phyloP scores from a whole-genome alignment of 2,113 vertebrate genomes.

The Suricata suricatta region DNA sequence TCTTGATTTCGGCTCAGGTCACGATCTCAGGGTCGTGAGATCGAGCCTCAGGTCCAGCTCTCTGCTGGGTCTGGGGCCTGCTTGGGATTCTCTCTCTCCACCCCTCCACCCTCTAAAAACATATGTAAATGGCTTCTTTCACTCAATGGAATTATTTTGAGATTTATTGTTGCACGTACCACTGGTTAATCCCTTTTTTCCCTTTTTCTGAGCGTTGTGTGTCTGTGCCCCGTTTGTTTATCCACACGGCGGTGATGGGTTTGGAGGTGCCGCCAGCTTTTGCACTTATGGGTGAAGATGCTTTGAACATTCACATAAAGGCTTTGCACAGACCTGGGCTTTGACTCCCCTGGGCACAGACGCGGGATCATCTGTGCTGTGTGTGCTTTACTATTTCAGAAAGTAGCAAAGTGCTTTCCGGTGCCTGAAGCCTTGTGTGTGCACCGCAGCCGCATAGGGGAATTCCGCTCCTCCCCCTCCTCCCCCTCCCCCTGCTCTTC shows the following conservation, averaged over 20 bases:
- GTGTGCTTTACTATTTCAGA: not conserved
- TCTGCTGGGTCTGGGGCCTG: too few species aligned
- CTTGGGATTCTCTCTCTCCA: too few species aligned
- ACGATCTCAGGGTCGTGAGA: too few species aligned
- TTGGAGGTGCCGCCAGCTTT: not conserved
- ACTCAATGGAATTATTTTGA: not conserved
- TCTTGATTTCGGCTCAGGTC: too few species aligned
- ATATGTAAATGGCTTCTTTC: too few species aligned
- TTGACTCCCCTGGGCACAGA: not conserved
- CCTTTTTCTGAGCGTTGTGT: not conserved
- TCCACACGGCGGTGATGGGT: not conserved
- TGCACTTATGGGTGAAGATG: accelerated
- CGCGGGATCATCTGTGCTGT: accelerated
- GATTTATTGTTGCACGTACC: too few species aligned
- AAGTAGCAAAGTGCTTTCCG: accelerated
- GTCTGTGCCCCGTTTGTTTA: too few species aligned
- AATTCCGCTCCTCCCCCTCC: too few species aligned
- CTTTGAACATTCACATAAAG: accelerated
- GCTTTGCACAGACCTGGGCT: accelerated
- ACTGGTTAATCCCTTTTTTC: not conserved
- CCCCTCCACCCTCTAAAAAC: too few species aligned
- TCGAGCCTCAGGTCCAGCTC: too few species aligned
- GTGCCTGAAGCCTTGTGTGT: accelerated
- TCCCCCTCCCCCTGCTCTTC: too few species aligned
- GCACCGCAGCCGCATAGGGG: accelerated